Conservation (phyloP, 2,797 vertebrate genomes). For the Loriculus beryllinus region DNA sequence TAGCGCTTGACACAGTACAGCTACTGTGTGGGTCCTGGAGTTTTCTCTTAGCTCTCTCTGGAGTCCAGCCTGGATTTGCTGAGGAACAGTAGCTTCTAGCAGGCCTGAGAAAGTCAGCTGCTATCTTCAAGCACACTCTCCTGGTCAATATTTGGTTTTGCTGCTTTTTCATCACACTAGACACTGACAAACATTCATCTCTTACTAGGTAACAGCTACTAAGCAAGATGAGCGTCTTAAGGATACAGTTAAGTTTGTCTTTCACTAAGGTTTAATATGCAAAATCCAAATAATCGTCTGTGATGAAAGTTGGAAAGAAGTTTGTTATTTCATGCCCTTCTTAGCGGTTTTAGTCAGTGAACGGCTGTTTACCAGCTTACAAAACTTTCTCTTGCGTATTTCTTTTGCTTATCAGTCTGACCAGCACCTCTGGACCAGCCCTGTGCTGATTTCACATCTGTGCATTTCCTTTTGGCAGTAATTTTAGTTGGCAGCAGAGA, state of each 20-base stretch:
- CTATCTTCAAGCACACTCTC: background rate
- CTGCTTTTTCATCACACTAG: background rate
- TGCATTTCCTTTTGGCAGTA: conserved; percentile 54
- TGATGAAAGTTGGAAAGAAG: background rate
- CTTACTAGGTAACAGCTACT: background rate
- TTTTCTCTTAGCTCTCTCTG: background rate
- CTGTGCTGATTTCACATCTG: conserved; percentile 48
- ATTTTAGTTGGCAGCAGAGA: conserved; percentile 61
- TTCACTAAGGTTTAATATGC: background rate
- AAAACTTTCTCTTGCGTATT: background rate
- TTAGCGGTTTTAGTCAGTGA: background rate
- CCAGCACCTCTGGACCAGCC: conserved; percentile 21
- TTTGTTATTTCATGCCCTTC: background rate
- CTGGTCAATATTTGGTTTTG: background rate
- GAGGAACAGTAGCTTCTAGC: background rate
- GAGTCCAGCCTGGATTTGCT: background rate
- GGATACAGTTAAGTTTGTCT: background rate
- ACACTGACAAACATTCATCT: background rate
- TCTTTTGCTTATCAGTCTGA: background rate
- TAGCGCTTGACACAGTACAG: no score
- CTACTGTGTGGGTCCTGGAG: background rate
- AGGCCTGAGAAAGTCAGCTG: background rate
- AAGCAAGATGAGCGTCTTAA: background rate
- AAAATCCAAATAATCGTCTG: background rate
- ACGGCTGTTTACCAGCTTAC: background rate